Percentiles rank a stretch among this genome's conserved stretches.
Evolutionary conservation across 1,140 invertebrate species (phyloP).

Genomic region (Batillaria attramentaria): DNA sequence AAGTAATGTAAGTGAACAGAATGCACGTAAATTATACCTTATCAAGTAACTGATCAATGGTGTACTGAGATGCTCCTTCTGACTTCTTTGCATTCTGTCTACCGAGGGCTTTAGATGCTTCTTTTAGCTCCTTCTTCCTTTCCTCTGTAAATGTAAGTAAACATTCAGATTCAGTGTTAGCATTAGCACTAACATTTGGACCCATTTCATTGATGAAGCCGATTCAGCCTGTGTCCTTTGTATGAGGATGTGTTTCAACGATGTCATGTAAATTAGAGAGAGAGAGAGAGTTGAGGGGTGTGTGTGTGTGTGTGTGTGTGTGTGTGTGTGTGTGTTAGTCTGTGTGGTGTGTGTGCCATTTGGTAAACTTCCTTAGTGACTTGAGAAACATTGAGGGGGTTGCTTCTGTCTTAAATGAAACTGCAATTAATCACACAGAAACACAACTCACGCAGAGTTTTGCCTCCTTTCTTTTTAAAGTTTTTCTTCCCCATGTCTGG

Average conservation of each 20-base stretch:
- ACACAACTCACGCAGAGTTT: constrained; percentile 25
- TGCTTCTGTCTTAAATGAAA: too few relatives aligned
- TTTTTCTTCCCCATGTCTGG: constrained; percentile 32
- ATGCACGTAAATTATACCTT: constrained; percentile 6
- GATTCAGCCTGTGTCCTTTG: too few relatives aligned
- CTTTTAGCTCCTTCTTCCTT: constrained; percentile 29
- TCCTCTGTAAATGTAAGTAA: constrained; percentile 17
- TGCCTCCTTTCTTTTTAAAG: constrained; percentile 31
- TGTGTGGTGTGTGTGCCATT: too few relatives aligned
- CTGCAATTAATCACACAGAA: not conserved
- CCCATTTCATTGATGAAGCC: too few relatives aligned
- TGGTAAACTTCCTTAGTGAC: too few relatives aligned
- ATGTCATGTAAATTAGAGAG: too few relatives aligned
- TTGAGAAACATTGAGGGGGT: too few relatives aligned
- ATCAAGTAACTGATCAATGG: constrained; percentile 26
- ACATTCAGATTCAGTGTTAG: not conserved
- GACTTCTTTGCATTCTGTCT: not conserved
- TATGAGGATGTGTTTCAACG: too few relatives aligned
- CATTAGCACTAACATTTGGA: not conserved
- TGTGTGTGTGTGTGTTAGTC: too few relatives aligned
- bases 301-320: too few relatives aligned
- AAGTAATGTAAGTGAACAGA: too few relatives aligned
- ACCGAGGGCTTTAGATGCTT: constrained; percentile 2
- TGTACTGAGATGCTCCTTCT: not conserved
- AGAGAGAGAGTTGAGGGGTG: too few relatives aligned